Base-by-base conservation (phyloP, 2,888 invertebrate species). In the Metallyticus violacea region DNA sequence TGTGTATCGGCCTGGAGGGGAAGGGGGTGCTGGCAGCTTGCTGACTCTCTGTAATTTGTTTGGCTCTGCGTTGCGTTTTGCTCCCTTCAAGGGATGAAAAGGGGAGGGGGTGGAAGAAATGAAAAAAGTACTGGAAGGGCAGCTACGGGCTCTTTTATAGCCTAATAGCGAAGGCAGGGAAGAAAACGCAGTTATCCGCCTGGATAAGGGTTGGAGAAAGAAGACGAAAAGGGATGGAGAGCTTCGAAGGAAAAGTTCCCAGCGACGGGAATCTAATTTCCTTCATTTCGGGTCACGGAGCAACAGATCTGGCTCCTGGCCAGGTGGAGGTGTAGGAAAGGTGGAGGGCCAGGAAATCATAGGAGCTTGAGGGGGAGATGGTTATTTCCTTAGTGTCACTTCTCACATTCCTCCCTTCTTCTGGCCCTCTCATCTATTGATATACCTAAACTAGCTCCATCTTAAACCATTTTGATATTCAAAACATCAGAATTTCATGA, bases 261-360 rank as follows among this genome's bases (percentile, higher is more conserved):
- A 62, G 40, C 40, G 40, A 22, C 62, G 26, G 79, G 29, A 85
- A 85, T 85, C 80, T 79, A 85, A 85, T 85, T 85, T 80, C 80
- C 80, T 85, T 80, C 85, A 85, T 85, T 85, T 80, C 85, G 85
- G 85, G 85, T 85, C 85, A 85, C 27, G 62, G 80, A 85, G 85
- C 85, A 85, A 85, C 80, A 85, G 80, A 27, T 26, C 80, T 80
- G 80, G 80, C 80, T 80, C 27, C 80, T 27, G 27, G 80, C 80
- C 80, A 80, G 80, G 80, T 80, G 27, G 15, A 28, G 40, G 40
- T 62, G 40, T 62, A 62, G 40, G 22, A 62, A 62, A 62, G 40
- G 40, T 62, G 7, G 40, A 62, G 40, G 40, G 40, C 40, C 40
- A 62, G 40, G 15, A 62, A 15, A 15, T 62, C 22, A 15, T 62